These are phyloP conservation scores for Dicrostonyx torquatus DNA, from an alignment of 2,797 vertebrate genomes.

Conservation along the genomic window DNA sequence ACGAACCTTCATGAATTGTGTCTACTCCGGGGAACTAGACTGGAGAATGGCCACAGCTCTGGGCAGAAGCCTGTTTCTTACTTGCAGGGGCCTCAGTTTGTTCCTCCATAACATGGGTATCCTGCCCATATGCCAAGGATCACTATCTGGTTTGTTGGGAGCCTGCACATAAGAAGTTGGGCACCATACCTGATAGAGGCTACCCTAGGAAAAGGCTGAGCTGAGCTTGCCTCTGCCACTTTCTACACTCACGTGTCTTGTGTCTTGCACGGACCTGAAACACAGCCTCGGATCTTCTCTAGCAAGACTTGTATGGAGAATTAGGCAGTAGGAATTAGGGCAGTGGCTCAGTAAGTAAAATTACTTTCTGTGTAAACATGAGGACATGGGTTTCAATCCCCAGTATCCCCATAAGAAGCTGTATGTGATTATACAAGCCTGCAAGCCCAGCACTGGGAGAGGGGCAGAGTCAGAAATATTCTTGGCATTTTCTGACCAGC, in stretches of 20 bases:
- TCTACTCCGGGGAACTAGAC: not conserved
- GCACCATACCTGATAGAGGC: accelerated
- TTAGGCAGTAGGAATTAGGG: accelerated
- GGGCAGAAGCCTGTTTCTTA: not conserved
- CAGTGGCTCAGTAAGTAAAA: not conserved
- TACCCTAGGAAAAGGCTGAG: accelerated
- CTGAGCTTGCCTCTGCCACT: not conserved
- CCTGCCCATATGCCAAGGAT: accelerated
- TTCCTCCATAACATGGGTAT: not conserved
- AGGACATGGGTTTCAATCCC: not conserved
- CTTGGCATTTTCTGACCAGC: not conserved
- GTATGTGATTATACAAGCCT: not conserved
- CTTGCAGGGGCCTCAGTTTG: not conserved
- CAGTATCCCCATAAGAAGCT: not conserved
- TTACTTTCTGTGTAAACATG: not conserved
- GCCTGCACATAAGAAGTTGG: accelerated
- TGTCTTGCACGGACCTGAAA: not conserved
- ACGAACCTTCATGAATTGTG: no score
- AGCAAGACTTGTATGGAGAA: not conserved
- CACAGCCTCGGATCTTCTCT: not conserved
- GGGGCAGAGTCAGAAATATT: not conserved
- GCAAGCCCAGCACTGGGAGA: not conserved
- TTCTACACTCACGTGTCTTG: accelerated
- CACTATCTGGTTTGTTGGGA: accelerated
- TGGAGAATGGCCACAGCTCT: not conserved